Conservation (phyloP, 2,888 invertebrate genomes). For the Phytoseiulus persimilis region DNA sequence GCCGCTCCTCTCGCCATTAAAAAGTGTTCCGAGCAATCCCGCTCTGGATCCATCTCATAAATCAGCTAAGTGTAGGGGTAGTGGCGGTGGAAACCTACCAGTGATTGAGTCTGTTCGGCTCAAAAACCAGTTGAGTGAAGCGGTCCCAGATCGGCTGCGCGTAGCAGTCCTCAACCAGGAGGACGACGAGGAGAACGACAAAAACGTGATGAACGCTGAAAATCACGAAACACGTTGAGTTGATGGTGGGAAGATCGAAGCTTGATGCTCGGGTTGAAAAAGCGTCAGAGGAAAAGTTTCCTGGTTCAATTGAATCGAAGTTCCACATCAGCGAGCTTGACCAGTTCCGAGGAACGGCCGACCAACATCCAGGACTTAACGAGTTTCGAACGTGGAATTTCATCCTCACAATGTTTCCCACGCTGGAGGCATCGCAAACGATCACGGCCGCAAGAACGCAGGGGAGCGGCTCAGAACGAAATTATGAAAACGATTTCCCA, state of each 20-base stretch:
- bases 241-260: background rate
- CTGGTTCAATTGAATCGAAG: no score
- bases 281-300: no score
- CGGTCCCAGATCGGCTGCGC: constrained; percentile 31
- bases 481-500: no score
- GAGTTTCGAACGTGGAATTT: no score
- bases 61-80: background rate
- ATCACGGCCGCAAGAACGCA: no score
- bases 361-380: no score
- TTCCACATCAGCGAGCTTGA: no score
- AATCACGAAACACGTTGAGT: background rate
- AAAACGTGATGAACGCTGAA: background rate
- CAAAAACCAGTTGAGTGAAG: constrained; percentile 35
- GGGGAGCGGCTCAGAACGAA: no score
- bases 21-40: background rate
- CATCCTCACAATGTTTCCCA: no score
- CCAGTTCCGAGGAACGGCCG: no score
- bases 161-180: background rate
- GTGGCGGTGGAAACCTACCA: background rate
- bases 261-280: background rate
- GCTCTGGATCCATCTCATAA: no score
- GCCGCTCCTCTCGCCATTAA: background rate
- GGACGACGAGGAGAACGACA: background rate
- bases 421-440: no score
- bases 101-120: constrained; percentile 30